Conservation (phyloP, 1,140 invertebrate genomes). For the Schlechtendalia chinensis region DNA sequence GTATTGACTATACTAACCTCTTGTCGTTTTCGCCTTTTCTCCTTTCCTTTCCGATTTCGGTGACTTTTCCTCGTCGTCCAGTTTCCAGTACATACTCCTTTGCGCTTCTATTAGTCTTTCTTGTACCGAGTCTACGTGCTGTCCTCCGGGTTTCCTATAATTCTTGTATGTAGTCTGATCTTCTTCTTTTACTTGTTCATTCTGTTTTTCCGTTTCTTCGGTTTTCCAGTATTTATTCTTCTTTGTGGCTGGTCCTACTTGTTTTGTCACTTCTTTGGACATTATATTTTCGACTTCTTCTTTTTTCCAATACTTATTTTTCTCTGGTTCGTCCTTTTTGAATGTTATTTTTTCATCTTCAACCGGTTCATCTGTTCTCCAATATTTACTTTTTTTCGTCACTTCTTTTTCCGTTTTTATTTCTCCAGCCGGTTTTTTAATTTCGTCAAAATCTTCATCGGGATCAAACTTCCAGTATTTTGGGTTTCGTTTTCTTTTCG, state of each 20-base stretch:
- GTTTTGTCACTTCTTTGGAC: conserved; percentile 44
- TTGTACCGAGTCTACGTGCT: conserved; percentile 18
- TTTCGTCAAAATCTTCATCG: neutral
- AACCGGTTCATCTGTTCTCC: neutral
- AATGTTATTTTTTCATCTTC: neutral
- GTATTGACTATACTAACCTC: neutral
- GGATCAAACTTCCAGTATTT: conserved; percentile 38
- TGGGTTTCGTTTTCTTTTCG: conserved; percentile 36
- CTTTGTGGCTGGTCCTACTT: conserved; percentile 47
- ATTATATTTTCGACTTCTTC: conserved; percentile 40
- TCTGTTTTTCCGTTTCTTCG: conserved; percentile 43
- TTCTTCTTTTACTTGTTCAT: conserved; percentile 50
- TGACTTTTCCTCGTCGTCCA: conserved; percentile 38
- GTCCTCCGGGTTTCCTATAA: conserved; percentile 40
- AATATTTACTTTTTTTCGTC: conserved; percentile 28
- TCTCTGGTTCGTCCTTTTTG: conserved; percentile 2
- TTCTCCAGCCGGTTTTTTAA: neutral
- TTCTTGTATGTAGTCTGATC: conserved; percentile 46
- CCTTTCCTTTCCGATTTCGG: conserved; percentile 39
- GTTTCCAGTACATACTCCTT: conserved; percentile 45
- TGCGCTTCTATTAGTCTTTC: conserved; percentile 44
- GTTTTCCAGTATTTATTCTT: conserved; percentile 27
- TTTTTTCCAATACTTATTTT: conserved; percentile 12
- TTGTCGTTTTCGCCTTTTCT: neutral
- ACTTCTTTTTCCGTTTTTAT: neutral